phyloP scores from a whole-genome alignment of 2,113 vertebrate species.

The Theropithecus gelada region DNA sequence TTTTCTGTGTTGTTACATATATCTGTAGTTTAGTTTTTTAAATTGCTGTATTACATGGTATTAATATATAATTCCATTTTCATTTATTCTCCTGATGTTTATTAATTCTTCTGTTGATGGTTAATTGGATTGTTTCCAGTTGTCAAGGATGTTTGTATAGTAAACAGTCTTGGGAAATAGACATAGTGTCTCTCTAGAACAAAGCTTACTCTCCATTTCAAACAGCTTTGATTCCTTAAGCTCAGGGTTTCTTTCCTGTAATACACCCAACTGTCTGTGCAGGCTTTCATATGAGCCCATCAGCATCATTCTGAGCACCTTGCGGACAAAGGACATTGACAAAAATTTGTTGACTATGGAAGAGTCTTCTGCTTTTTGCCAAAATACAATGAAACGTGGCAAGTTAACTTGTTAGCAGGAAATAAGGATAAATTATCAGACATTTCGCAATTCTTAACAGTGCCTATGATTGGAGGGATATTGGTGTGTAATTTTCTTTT shows the following conservation, averaged over 20 bases:
- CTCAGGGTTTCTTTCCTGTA: neutral
- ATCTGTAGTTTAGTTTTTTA: neutral
- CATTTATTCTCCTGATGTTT: neutral
- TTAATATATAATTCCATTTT: neutral
- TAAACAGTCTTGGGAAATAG: neutral
- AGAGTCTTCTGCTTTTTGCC: neutral
- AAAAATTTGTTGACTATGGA: neutral
- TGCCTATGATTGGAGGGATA: neutral
- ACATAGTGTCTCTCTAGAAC: neutral
- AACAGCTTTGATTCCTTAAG: neutral
- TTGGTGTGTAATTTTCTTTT: neutral
- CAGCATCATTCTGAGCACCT: neutral
- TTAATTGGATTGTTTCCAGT: neutral
- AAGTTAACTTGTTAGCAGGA: neutral
- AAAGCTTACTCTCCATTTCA: neutral
- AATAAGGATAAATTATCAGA: neutral
- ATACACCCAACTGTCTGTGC: neutral
- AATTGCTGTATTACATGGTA: neutral
- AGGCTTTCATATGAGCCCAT: neutral
- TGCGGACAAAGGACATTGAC: neutral
- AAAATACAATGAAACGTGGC: neutral
- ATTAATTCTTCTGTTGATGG: neutral
- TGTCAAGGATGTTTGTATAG: neutral
- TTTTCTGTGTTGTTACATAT: neutral
- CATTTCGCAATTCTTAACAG: neutral